Conservation (phyloP, 2,888 invertebrate genomes). For the Ochropleura leucogaster region DNA sequence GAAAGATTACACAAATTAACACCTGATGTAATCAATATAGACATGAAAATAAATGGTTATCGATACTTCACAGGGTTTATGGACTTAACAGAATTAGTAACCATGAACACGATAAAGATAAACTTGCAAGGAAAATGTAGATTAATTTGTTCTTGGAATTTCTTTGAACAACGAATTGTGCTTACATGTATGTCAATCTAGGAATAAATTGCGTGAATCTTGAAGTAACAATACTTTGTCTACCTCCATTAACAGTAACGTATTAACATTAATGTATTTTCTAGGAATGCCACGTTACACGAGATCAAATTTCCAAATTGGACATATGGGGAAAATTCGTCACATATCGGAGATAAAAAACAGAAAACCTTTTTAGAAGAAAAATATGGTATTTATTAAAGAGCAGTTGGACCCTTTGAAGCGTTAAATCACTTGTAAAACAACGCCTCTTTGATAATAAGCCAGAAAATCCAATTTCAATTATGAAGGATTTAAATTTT, state of each 20-base stretch:
- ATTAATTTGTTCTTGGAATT: slow-evolving; percentile 49
- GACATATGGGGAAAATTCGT: background rate
- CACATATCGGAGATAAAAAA: slow-evolving; percentile 1
- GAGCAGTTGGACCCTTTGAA: background rate
- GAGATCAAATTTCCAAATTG: background rate
- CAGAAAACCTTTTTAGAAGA: background rate
- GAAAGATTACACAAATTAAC: slow-evolving; percentile 12
- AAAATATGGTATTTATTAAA: background rate
- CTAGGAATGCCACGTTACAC: background rate
- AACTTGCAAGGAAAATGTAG: slow-evolving; percentile 48
- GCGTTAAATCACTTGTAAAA: background rate
- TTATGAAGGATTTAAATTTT: slow-evolving; percentile 56
- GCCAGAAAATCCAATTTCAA: slow-evolving; percentile 46
- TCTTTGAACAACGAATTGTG: slow-evolving; percentile 58
- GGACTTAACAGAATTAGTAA: slow-evolving; percentile 15
- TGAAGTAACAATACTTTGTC: slow-evolving; percentile 16
- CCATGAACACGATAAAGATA: slow-evolving; percentile 24
- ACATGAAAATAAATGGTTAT: background rate
- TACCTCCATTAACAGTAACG: background rate
- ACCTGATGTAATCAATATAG: slow-evolving; percentile 11
- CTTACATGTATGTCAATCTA: slow-evolving; percentile 60
- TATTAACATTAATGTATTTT: slow-evolving; percentile 15
- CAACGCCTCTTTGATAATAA: slow-evolving; percentile 19
- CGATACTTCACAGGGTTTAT: slow-evolving; percentile 3
- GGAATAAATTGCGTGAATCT: slow-evolving; percentile 30